phyloP scores from a whole-genome alignment of 2,113 vertebrate species.

The Colius striatus region DNA sequence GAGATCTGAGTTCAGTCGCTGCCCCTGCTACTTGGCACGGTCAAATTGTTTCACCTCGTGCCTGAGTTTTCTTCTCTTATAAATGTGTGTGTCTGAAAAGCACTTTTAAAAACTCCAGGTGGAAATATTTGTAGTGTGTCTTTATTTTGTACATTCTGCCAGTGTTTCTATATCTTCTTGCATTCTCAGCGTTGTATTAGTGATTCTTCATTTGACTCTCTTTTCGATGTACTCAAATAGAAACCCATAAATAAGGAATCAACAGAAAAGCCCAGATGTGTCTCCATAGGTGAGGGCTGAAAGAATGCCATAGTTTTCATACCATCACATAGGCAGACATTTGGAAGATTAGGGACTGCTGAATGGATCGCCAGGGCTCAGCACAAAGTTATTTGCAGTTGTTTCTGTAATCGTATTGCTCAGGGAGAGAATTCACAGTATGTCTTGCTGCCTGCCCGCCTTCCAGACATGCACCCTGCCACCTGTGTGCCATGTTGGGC shows the following conservation, averaged over 20 bases:
- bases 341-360: slow-evolving; percentile 51
- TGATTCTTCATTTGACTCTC: not conserved
- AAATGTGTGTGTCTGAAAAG: not conserved
- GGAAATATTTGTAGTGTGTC: not conserved
- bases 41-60: not conserved
- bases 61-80: not conserved
- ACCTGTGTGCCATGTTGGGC: not conserved
- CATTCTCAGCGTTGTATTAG: not conserved
- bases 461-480: not conserved
- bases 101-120: not conserved
- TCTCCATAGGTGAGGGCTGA: slow-evolving; percentile 50
- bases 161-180: not conserved
- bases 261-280: slow-evolving; percentile 33
- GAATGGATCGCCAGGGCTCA: slow-evolving; percentile 15
- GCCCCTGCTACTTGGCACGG: no score
- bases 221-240: not conserved
- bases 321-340: not conserved
- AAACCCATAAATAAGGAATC: slow-evolving; percentile 29
- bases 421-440: slow-evolving; percentile 59
- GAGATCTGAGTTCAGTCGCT: not conserved
- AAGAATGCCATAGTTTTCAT: slow-evolving; percentile 36
- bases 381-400: slow-evolving; percentile 62
- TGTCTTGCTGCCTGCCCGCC: slow-evolving; percentile 14
- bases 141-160: not conserved
- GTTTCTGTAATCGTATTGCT: slow-evolving; percentile 13